phyloP scores from a whole-genome alignment of 2,888 invertebrate species.

The Chorisops tibialis region DNA sequence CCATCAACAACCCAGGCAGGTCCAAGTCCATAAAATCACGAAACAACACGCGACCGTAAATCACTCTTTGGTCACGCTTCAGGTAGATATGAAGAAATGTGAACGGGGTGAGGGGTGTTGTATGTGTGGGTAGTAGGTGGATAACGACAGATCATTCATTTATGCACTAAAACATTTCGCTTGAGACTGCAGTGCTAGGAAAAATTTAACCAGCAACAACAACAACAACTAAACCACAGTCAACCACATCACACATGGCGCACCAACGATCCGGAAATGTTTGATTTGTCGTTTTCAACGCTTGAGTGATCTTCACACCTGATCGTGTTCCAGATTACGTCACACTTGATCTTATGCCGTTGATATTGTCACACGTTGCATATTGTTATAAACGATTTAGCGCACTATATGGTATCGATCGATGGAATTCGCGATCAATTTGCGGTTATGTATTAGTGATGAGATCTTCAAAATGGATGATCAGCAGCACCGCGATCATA shows the following conservation, averaged over 20 bases:
- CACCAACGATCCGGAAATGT: not conserved
- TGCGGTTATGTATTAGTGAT: not conserved
- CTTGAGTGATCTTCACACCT: too few species aligned
- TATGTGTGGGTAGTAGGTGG: not conserved
- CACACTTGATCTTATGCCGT: not conserved
- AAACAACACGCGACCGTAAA: constrained; percentile 51
- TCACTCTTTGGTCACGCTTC: constrained; percentile 51
- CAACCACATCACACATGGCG: too few species aligned
- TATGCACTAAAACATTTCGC: not conserved
- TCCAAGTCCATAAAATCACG: constrained; percentile 31
- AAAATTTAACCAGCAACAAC: too few species aligned
- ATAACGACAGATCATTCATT: constrained; percentile 1
- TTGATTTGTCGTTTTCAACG: not conserved
- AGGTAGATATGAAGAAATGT: not conserved
- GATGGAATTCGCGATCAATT: not conserved
- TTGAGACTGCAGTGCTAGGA: too few species aligned
- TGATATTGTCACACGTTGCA: constrained; percentile 4
- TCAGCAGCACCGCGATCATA: not conserved
- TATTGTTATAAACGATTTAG: not conserved
- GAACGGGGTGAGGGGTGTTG: constrained; percentile 18
- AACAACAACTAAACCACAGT: too few species aligned
- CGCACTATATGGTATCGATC: not conserved
- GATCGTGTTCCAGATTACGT: not conserved
- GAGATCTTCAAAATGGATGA: not conserved
- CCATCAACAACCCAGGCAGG: constrained; percentile 28